phyloP scores from a whole-genome alignment of 2,888 invertebrate genomes.

The Eupithecia inturbata region DNA sequence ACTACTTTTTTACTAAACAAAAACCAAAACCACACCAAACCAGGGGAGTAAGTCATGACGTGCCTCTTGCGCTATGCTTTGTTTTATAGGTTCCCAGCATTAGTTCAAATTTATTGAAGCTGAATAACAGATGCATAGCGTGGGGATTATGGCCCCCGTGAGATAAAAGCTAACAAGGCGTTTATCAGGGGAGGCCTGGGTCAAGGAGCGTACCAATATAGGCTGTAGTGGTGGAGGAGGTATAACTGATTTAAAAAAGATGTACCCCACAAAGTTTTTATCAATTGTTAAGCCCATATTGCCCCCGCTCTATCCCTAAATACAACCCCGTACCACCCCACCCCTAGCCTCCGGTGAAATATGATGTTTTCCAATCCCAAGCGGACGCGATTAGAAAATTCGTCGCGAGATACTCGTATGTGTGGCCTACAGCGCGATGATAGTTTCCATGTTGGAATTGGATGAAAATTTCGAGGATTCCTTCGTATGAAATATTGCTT shows the following conservation, averaged over 20 bases:
- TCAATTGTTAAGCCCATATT: neutral
- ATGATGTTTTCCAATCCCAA: slow-evolving; percentile 81
- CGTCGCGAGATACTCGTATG: slow-evolving; percentile 60
- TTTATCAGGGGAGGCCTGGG: too few species aligned
- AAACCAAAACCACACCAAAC: too few species aligned
- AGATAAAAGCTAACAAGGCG: too few species aligned
- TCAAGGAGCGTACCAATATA: too few species aligned
- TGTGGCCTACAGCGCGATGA: slow-evolving; percentile 58
- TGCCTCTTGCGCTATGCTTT: neutral
- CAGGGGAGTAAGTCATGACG: neutral
- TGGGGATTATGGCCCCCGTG: too few species aligned
- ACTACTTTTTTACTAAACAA: neutral
- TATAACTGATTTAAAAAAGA: too few species aligned
- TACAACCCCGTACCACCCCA: slow-evolving; percentile 44
- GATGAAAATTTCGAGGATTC: slow-evolving; percentile 42
- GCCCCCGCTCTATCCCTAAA: slow-evolving; percentile 12
- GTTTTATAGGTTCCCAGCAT: neutral
- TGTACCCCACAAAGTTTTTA: neutral
- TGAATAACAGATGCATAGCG: too few species aligned
- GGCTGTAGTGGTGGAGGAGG: too few species aligned
- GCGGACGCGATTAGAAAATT: slow-evolving; percentile 83
- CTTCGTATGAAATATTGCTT: slow-evolving; percentile 30
- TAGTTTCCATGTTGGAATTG: slow-evolving; percentile 61
- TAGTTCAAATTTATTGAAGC: neutral
- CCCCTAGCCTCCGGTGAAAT: slow-evolving; percentile 75